Base-by-base conservation (phyloP, 2,888 invertebrate genomes). In the Pollenia amentaria region DNA sequence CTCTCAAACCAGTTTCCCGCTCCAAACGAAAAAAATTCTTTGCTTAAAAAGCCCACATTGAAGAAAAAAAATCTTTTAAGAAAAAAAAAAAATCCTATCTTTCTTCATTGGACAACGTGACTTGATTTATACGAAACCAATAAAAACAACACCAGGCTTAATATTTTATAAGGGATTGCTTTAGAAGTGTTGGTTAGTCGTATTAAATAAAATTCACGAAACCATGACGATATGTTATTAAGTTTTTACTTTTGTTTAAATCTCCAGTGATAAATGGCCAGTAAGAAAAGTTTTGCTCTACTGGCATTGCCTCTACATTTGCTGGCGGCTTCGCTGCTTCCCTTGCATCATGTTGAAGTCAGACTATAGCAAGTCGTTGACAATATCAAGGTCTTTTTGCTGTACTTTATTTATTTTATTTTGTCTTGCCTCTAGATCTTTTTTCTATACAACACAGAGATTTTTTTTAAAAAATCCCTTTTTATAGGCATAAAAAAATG, bases 341-440 rank as follows among this genome's bases (percentile, higher is more conserved):
- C 29, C 29, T 16, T 51, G 67, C 60, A 51, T 70, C 42, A 44
- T 57, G 44, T 53, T 18, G 9, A 51, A 70, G 18, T n/a, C 18
- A 40, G 51, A 75, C 69, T 75, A 73, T 69, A 79, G 72, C 79
- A 81, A 87, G 87, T 88, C 88, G 87, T 89, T 89, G 88, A 87
- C 88, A 89, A 89, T 86, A 87, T 89, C 87, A 89, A 89, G 88
- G 88, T 86, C 88, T 85, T 84, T 29, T 78, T 85, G 72, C 64
- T 55, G 53, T 46, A 65, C 42, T 80, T 55, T 53, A 29, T 29
- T 29, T 29, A 3, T 29, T 29, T 29, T 29, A 29, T 29, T 29
- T 29, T 29, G 6, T 80, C 55, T 53, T 72, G 62, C 64, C 72
- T 80, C 14, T 18, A 60, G 60, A 79, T 48, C 73, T 75, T 18